Evolutionary conservation across 2,113 vertebrate species (phyloP), one percentile per base, ranked within the genome.

Genomic region (Notothenia rossii): DNA sequence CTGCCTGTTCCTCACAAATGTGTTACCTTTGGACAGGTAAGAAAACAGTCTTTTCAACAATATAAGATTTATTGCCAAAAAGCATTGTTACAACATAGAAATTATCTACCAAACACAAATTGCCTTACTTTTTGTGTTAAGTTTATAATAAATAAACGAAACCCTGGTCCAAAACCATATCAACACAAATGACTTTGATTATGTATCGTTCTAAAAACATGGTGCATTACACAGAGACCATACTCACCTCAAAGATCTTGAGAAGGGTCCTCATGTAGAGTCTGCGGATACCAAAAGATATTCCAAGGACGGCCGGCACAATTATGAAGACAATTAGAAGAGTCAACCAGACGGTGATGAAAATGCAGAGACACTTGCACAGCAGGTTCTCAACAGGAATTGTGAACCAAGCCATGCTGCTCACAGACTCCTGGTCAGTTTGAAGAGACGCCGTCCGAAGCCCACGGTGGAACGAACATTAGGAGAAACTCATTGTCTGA

Each of bases 251-350:
- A 90, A 98, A 98, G 70, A 98, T 93, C 81, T 96, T 96, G 43
- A 98, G 88, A 64, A 98, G 89, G 0, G 96, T 97, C 89, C 95
- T 96, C 96, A 98, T 96, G 92, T 99, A 98, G 82, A 97, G 93
- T 65, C 93, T 95, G 36, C 95, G 95, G 77, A 98, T 95, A 79
- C 97, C 97, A 59, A 98, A 96, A 72, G 96, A 98, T 55, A 97
- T 96, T 33, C 97, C 96, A 14, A 98, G 96, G 60, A 97, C 93
- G 54, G 97, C 96, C 0, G 97, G 97, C n/a, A 97, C 96, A 1
- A 98, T 96, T 85, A 96, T 96, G 89, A 98, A 97, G 70, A 97
- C 95, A 3, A 98, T 94, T 0, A 98, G 94, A 43, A 98, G 93
- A 13, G 96, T 97, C 88, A 96, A 95, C 92, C 97, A 97, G 15